Percentiles rank a stretch among this genome's conserved stretches.
These are phyloP conservation scores for Montipora foliosa DNA, from an alignment of 64 coral and sea anemone species.

Conservation along the genomic window DNA sequence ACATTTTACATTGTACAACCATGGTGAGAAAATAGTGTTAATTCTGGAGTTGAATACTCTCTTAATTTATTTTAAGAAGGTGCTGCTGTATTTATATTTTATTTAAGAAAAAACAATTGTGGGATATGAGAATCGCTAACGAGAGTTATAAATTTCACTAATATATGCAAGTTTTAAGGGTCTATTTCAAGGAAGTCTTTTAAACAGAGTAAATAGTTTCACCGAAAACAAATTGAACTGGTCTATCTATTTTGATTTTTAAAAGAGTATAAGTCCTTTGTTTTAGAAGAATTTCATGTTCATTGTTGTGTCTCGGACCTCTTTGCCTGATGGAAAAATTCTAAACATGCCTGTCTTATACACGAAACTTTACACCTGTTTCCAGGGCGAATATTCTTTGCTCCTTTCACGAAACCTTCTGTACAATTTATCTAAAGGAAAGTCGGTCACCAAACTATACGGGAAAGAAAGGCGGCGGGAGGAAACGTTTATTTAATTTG, in stretches of 20 bases:
- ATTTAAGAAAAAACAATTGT: not conserved
- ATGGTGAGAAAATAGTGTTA: not conserved
- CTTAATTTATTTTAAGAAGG: not conserved
- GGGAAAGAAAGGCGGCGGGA: too few relatives aligned
- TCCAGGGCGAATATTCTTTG: not conserved
- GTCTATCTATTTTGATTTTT: too few relatives aligned
- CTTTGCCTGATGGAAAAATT: too few relatives aligned
- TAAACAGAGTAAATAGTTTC: not conserved
- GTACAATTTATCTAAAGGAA: too few relatives aligned
- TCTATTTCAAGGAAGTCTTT: not conserved
- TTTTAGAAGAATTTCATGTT: too few relatives aligned
- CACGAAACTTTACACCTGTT: not conserved
- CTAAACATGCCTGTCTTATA: too few relatives aligned
- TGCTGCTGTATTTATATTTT: not conserved
- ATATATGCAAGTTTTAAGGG: not conserved
- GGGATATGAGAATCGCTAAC: not conserved
- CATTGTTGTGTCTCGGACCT: too few relatives aligned
- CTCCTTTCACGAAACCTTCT: too few relatives aligned
- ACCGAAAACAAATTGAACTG: too few relatives aligned
- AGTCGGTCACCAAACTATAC: too few relatives aligned
- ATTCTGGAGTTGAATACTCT: not conserved
- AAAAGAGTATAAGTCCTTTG: too few relatives aligned
- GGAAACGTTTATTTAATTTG: too few relatives aligned
- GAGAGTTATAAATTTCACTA: not conserved
- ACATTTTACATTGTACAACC: not conserved